phyloP scores from a whole-genome alignment of 2,888 invertebrate species.

The Limnephilus lunatus region DNA sequence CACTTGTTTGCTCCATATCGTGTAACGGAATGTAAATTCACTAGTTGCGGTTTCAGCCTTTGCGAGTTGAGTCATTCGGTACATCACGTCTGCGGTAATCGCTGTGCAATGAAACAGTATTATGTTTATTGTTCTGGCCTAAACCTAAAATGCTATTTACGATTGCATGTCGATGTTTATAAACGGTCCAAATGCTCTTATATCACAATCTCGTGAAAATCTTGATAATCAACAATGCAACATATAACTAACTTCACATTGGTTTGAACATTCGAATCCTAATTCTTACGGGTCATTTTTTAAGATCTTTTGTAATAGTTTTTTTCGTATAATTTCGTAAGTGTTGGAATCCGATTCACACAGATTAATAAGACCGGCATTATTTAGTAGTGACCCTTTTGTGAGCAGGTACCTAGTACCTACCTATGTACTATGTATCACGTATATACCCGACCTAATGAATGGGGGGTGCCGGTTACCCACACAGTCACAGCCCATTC shows the following conservation, averaged over 20 bases:
- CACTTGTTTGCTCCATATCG: neutral
- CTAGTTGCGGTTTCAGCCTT: neutral
- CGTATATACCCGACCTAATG: conserved; percentile 6
- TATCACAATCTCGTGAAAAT: neutral
- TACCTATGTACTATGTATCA: neutral
- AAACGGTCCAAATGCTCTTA: neutral
- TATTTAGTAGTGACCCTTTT: conserved; percentile 17
- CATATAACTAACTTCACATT: neutral
- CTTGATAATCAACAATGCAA: neutral
- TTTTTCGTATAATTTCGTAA: neutral
- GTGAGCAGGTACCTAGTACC: conserved; percentile 14
- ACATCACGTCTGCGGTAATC: neutral
- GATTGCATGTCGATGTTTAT: neutral
- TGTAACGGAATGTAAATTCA: neutral
- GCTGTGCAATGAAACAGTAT: neutral
- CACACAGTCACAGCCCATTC: conserved; percentile 7
- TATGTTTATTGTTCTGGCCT: neutral
- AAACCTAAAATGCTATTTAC: too few relatives aligned
- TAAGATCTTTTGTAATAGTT: neutral
- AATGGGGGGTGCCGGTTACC: conserved; percentile 29
- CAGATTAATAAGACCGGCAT: neutral
- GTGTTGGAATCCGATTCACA: neutral
- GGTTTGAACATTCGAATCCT: neutral
- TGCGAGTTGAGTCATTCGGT: neutral
- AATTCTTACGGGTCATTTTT: neutral